Conservation (phyloP, 2,797 vertebrate genomes). For the Toxotes lorentzi region DNA sequence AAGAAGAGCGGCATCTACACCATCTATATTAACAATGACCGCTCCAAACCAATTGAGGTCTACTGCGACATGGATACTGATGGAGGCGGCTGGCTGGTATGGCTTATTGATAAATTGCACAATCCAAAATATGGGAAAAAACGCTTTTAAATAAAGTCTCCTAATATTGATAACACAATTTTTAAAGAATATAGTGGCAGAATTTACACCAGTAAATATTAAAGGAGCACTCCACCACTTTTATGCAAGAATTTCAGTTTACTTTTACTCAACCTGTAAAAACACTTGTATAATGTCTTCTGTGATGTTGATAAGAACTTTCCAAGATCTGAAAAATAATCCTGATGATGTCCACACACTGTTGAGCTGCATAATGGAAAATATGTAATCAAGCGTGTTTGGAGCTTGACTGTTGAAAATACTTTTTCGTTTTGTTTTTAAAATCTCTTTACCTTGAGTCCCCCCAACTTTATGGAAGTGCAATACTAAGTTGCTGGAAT, state of each 20-base stretch:
- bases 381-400: neutral
- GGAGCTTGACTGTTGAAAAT: neutral
- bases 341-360: conserved; percentile 7
- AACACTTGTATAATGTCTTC: neutral
- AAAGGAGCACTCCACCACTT: neutral
- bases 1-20: conserved; percentile 84
- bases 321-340: neutral
- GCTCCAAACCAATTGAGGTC: conserved; percentile 83
- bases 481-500: neutral
- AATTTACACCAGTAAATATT: neutral
- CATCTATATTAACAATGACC: conserved; percentile 84
- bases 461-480: neutral
- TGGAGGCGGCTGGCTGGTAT: conserved; percentile 90
- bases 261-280: neutral
- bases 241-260: neutral
- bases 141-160: neutral
- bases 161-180: neutral
- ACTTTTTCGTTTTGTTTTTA: neutral
- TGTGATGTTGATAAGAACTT: neutral
- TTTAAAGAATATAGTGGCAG: neutral
- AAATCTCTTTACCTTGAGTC: neutral
- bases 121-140: neutral
- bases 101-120: neutral
- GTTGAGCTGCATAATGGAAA: neutral
- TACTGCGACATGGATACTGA: conserved; percentile 93